Evolutionary conservation across 2,113 vertebrate genomes (phyloP).

Genomic region (Carlito syrichta): DNA sequence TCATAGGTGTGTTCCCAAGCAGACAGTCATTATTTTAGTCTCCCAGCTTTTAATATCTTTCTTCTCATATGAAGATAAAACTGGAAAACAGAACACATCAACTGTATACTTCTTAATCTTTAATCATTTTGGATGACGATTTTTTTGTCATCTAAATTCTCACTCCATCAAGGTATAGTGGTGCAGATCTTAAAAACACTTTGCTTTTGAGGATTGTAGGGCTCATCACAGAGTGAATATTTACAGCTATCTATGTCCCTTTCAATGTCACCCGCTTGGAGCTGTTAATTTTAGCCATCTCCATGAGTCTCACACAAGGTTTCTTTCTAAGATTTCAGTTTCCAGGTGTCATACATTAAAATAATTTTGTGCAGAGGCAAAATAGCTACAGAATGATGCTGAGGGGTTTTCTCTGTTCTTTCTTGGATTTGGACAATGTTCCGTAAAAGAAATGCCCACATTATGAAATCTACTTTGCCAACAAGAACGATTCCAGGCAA

Average conservation of each 20-base stretch:
- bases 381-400: background rate
- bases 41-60: background rate
- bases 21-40: background rate
- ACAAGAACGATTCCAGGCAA: background rate
- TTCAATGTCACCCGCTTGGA: slow-evolving; percentile 61
- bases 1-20: background rate
- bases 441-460: background rate
- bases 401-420: background rate
- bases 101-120: background rate
- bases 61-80: background rate
- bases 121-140: background rate
- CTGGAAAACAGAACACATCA: background rate
- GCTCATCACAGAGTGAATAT: background rate
- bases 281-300: slow-evolving; percentile 64
- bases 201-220: slow-evolving; percentile 29
- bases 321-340: slow-evolving; percentile 42
- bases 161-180: background rate
- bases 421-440: background rate
- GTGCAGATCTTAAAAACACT: background rate
- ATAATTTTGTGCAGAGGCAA: background rate
- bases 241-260: slow-evolving; percentile 1
- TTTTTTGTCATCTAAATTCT: background rate
- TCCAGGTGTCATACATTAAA: slow-evolving; percentile 39
- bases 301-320: slow-evolving; percentile 5
- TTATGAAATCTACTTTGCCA: background rate